Conservation (phyloP, 1,140 invertebrate genomes). For the Zaprionus ornatus region DNA sequence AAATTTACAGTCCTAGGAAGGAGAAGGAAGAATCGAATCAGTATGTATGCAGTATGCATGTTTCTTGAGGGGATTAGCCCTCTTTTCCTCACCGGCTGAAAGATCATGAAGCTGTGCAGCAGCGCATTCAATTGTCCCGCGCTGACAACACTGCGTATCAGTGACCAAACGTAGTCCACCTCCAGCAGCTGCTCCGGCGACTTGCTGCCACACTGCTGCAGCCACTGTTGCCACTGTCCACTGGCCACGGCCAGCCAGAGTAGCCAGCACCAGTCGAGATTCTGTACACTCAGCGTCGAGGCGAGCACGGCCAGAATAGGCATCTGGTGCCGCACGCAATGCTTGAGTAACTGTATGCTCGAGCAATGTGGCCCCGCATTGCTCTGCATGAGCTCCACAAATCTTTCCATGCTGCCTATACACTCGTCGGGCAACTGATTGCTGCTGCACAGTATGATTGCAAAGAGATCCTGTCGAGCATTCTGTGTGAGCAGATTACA, state of each 20-base stretch:
- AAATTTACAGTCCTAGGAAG: constrained; percentile 56
- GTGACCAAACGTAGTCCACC: constrained; percentile 52
- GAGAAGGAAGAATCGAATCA: not conserved
- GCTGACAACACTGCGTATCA: constrained; percentile 83
- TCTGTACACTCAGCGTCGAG: constrained; percentile 67
- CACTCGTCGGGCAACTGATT: constrained; percentile 50
- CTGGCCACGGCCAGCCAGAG: constrained; percentile 85
- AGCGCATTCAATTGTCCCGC: constrained; percentile 84
- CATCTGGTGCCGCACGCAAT: constrained; percentile 61
- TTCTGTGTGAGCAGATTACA: constrained; percentile 52
- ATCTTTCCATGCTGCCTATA: constrained; percentile 29
- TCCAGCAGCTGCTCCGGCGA: constrained; percentile 32
- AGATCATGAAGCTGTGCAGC: constrained; percentile 85
- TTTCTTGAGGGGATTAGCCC: not conserved
- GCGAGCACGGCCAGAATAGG: constrained; percentile 86
- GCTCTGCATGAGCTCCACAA: constrained; percentile 64
- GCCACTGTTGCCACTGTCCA: constrained; percentile 77
- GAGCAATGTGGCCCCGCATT: constrained; percentile 61
- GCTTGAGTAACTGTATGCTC: constrained; percentile 83
- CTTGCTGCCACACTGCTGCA: constrained; percentile 16
- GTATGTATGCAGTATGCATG: not conserved
- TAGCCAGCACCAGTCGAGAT: constrained; percentile 85
- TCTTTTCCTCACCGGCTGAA: constrained; percentile 80
- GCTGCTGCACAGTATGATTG: constrained; percentile 66
- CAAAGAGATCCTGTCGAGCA: constrained; percentile 69